Percentiles rank a stretch among this genome's conserved stretches.
Conservation (phyloP, 2,888 invertebrate genomes). For the Eilema griseolum region DNA sequence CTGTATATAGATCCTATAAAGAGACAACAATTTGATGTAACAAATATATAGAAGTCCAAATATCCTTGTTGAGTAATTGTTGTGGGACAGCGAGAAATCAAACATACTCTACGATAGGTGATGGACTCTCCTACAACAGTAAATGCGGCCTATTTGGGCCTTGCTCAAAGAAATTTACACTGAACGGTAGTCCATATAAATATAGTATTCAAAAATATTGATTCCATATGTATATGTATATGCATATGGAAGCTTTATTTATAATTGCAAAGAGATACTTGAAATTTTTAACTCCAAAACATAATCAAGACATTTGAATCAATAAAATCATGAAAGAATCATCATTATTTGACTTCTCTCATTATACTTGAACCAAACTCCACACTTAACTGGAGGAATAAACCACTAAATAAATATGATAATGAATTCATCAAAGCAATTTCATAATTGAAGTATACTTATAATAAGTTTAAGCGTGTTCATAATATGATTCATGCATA, state of each 20-base stretch:
- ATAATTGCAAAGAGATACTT: too few species aligned
- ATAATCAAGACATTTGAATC: too few species aligned
- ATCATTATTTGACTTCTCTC: too few species aligned
- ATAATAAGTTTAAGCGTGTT: constrained; percentile 32
- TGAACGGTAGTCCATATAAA: background rate
- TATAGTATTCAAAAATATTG: too few species aligned
- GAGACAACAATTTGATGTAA: background rate
- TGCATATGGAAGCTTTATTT: too few species aligned
- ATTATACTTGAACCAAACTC: too few species aligned
- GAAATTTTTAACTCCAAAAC: too few species aligned
- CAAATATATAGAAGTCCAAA: background rate
- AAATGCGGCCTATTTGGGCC: background rate
- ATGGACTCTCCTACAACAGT: background rate
- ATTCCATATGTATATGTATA: too few species aligned
- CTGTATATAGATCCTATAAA: background rate
- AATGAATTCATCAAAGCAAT: background rate
- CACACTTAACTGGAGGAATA: background rate
- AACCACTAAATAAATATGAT: background rate
- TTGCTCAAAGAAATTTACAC: background rate
- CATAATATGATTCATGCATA: constrained; percentile 56
- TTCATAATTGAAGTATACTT: background rate
- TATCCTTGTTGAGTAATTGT: background rate
- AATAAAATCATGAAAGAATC: too few species aligned
- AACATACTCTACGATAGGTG: background rate
- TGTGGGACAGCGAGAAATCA: background rate